These are phyloP conservation scores for Todiramphus chloris DNA, from an alignment of 2,113 vertebrate genomes.

Conservation along the genomic window DNA sequence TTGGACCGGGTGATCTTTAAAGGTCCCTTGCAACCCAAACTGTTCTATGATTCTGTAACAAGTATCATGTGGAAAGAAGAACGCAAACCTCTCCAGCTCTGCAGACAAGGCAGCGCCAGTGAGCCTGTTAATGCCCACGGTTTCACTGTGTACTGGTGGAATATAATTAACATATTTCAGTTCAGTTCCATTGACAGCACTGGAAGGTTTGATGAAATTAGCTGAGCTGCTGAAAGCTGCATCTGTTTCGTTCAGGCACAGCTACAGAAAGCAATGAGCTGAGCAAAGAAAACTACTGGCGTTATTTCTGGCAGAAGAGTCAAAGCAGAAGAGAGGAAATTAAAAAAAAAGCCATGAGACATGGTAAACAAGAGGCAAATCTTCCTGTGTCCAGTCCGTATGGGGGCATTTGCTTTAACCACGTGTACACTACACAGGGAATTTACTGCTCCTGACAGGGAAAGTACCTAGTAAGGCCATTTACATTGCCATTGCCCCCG, in stretches of 20 bases:
- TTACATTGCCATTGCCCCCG: background rate
- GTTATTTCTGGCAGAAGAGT: background rate
- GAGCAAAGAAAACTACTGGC: background rate
- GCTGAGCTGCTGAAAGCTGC: conserved; percentile 17
- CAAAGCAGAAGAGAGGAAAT: background rate
- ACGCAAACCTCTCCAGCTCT: background rate
- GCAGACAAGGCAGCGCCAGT: background rate
- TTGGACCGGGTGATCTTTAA: background rate
- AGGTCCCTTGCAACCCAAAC: background rate
- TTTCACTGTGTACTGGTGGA: background rate
- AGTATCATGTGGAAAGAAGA: background rate
- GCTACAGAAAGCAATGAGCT: background rate
- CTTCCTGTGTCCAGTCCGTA: fast-evolving
- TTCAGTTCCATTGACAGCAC: conserved; percentile 23
- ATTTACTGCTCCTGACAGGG: background rate
- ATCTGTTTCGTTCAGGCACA: conserved; percentile 25
- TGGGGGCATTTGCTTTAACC: background rate
- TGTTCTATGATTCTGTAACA: background rate
- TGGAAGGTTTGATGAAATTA: conserved; percentile 19
- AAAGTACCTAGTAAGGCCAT: background rate
- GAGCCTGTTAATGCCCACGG: background rate
- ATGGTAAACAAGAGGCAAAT: background rate
- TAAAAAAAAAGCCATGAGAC: background rate
- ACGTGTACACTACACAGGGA: fast-evolving
- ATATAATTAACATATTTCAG: conserved; percentile 28